Percentiles rank a stretch among this genome's conserved stretches.
These are phyloP conservation scores for Gracilinanus agilis DNA, from an alignment of 2,113 vertebrate genomes.

Conservation along the genomic window DNA sequence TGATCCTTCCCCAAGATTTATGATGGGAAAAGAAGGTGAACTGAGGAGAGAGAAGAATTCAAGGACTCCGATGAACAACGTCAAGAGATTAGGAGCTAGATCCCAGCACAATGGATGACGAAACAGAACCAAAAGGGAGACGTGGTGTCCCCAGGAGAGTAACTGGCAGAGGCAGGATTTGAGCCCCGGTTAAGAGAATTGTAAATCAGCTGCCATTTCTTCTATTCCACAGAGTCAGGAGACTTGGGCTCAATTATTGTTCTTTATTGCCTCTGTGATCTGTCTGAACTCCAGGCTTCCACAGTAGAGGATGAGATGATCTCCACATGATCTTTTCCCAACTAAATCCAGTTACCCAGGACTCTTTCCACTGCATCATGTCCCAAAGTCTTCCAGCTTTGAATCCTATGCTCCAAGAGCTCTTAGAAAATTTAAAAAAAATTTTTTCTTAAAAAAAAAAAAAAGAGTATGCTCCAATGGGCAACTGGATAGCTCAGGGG, in stretches of 20 bases:
- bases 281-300: neutral
- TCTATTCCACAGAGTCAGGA: neutral
- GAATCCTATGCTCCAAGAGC: slow-evolving; percentile 69
- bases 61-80: neutral
- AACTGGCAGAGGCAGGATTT: neutral
- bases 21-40: neutral
- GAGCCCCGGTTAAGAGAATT: neutral
- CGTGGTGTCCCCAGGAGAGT: neutral
- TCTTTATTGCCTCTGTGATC: neutral
- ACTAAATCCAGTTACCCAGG: neutral
- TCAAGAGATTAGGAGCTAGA: neutral
- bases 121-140: no score
- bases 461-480: no score
- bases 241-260: neutral
- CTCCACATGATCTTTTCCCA: neutral
- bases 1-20: neutral
- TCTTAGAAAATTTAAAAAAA: slow-evolving; percentile 82
- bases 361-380: neutral
- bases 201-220: neutral
- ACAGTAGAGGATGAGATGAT: neutral
- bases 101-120: neutral
- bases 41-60: neutral
- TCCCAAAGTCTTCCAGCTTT: neutral
- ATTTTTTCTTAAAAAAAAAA: no score
- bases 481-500: no score